phyloP scores from a whole-genome alignment of 2,888 invertebrate genomes.

The Nomada ruficornis region DNA sequence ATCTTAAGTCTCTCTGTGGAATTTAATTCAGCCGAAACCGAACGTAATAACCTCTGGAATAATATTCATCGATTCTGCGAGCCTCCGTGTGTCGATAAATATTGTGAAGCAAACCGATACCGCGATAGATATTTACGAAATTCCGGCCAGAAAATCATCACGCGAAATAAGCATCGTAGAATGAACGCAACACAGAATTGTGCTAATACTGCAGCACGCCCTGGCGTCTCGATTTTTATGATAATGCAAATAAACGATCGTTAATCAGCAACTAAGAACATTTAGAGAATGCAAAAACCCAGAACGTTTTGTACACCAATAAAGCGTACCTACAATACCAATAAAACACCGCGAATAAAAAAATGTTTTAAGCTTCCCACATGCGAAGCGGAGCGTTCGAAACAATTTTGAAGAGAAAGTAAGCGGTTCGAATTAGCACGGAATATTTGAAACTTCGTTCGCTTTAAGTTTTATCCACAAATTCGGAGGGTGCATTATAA shows the following conservation, averaged over 20 bases:
- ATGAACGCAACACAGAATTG: constrained; percentile 20
- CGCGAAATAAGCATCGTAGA: constrained; percentile 23
- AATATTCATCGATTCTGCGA: background rate
- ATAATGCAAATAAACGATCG: background rate
- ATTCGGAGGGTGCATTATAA: constrained; percentile 19
- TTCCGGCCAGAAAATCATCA: constrained; percentile 32
- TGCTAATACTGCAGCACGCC: constrained; percentile 30
- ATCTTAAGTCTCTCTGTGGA: background rate
- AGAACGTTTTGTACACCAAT: too few species aligned
- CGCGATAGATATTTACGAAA: constrained; percentile 10
- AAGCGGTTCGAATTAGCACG: background rate
- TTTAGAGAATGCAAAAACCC: too few species aligned
- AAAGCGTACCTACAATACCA: too few species aligned
- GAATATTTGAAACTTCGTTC: background rate
- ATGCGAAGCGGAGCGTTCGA: background rate
- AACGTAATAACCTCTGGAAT: background rate
- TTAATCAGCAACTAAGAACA: too few species aligned
- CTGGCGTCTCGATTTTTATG: background rate
- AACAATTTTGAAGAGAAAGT: background rate
- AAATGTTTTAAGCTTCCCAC: background rate
- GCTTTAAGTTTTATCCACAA: background rate
- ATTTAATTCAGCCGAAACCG: background rate
- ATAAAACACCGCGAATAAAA: background rate
- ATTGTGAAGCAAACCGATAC: background rate
- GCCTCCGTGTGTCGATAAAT: constrained; percentile 36